Percentiles rank a stretch among this genome's conserved stretches.
Conservation (phyloP, 2,797 vertebrate species). For the Sciurus vulgaris region DNA sequence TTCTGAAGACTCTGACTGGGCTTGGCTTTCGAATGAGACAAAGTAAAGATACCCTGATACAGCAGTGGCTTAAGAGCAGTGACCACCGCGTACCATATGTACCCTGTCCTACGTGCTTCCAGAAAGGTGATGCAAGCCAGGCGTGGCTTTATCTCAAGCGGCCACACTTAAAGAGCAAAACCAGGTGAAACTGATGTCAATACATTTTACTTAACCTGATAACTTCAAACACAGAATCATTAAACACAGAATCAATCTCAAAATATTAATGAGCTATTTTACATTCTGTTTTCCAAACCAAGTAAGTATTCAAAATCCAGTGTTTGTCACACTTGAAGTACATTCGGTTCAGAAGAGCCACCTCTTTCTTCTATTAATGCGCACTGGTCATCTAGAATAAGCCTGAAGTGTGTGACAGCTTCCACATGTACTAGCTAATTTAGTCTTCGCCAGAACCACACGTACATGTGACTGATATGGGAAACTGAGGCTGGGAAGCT, state of each 20-base stretch:
- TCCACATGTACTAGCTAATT: background rate
- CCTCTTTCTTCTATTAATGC: background rate
- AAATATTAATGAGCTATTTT: background rate
- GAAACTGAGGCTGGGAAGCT: background rate
- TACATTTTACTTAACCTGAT: background rate
- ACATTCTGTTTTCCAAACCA: background rate
- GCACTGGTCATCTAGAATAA: too few relatives aligned
- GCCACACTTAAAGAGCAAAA: background rate
- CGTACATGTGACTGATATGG: background rate
- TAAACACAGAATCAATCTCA: background rate
- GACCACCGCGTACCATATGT: too few relatives aligned
- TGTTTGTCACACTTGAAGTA: background rate
- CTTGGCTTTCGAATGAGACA: background rate
- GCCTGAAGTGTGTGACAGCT: background rate
- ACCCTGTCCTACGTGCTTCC: too few relatives aligned
- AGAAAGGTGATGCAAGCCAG: too few relatives aligned
- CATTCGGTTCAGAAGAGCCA: background rate
- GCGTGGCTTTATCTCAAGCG: background rate
- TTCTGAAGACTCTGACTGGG: background rate
- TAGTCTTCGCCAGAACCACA: background rate
- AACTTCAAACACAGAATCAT: background rate
- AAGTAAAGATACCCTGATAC: background rate
- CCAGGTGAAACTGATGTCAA: background rate
- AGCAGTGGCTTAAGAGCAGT: too few relatives aligned
- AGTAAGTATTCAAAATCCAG: background rate